Evolutionary conservation across 64 coral and sea anemone species (phyloP), one percentile per base, ranked within the genome.

Genomic region (Pocillopora verrucosa): DNA sequence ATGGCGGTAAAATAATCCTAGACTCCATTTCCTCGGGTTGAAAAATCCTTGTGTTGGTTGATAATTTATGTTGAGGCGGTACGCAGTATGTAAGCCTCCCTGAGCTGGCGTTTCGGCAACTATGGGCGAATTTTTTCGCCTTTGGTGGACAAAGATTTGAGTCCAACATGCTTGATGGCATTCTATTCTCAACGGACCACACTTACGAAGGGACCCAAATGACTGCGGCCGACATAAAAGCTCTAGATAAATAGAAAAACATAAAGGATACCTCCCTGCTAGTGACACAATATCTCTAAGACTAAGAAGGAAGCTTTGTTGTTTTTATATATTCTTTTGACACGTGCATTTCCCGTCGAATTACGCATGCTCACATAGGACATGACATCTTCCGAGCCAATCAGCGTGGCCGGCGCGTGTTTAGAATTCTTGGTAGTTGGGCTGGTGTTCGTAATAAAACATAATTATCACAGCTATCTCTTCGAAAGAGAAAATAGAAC

Each of bases 201-300:
- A 86, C 76, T 80, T 89, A 89, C 81, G 88, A 88, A 89, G 88
- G 62, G 92, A 73, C 92, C 95, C 85, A 91, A 94, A 97, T 93
- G 92, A 92, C 79, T 79, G 79, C 86, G 91, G 82, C 93, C 95
- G 91, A 92, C 90, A 88, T 93, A 93, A 97, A 97, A 89, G 88
- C 87, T 93, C 87, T 93, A 97, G 91, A 94, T 97, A 97, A 97
- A 97, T 97, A 97, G 87, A 87, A 80, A 82, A 90, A 86, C 91
- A 97, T 97, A 97, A 94, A 87, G 80, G 89, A 89, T 88, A 92
- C 88, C 92, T 97, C 88, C 89, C 91, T 90, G 82, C 84, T 97
- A 97, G 93, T 97, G 95, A 97, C 95, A 92, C 95, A 97, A 97
- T 97, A 97, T 97, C 95, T 92, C 92, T 93, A 91, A 93, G 95